Evolutionary conservation across 2,113 vertebrate genomes (phyloP).

Genomic region (Larimichthys crocea): DNA sequence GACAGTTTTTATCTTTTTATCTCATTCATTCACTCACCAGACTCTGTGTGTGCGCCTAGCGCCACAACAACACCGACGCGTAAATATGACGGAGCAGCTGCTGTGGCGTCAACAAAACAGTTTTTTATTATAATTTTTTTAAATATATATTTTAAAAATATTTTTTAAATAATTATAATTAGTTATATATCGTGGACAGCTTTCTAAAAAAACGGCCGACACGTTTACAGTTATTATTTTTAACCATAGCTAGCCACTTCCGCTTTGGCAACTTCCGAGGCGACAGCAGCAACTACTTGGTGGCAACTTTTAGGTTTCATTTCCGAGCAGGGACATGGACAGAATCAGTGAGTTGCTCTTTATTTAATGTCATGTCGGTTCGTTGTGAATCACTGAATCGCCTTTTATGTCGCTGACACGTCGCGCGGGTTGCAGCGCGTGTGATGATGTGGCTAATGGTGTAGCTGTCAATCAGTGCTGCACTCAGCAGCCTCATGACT

Average conservation of each 20-base stretch:
- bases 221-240: not conserved
- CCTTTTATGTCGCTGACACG: not conserved
- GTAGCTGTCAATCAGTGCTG: conserved; percentile 39
- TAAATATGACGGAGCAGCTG: conserved; percentile 60
- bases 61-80: conserved; percentile 65
- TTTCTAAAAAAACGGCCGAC: fast-evolving
- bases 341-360: conserved; percentile 71
- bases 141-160: not conserved
- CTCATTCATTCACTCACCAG: conserved; percentile 27
- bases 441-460: conserved; percentile 47
- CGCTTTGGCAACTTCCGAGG: conserved; percentile 68
- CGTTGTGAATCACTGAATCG: too few species aligned
- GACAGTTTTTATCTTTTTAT: not conserved
- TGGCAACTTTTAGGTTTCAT: conserved; percentile 57
- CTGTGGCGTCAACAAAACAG: not conserved
- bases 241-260: conserved; percentile 46
- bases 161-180: too few species aligned
- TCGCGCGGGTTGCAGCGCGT: not conserved
- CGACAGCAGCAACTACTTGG: conserved; percentile 35
- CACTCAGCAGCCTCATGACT: not conserved
- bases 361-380: not conserved
- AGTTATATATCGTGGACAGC: not conserved
- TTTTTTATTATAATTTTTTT: too few species aligned
- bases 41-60: not conserved
- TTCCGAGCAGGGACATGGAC: conserved; percentile 73